Evolutionary conservation across 1,140 invertebrate genomes (phyloP), one percentile per base, ranked within the genome.

Genomic region (Doryteuthis pealeii): DNA sequence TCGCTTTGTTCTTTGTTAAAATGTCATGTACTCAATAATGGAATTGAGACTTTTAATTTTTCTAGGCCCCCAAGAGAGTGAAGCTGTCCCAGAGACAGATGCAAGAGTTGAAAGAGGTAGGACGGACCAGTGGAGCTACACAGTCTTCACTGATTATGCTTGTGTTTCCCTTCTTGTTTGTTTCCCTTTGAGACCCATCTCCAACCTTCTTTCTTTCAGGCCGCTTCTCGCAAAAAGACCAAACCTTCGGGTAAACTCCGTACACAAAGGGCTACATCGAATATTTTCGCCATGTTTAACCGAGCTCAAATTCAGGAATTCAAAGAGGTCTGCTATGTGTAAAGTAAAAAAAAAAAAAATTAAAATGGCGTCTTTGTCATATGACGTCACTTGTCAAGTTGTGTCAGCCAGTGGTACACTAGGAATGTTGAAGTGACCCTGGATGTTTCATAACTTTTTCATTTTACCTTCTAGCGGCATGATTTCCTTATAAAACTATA

Each of bases 241-340:
- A 65, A 71, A 12, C 65, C 33, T 40, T 40, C 35, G 32, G 69
- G 72, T 40, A 70, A 76, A 77, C 67, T 18, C 54, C 54, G 74
- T 62, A 78, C 79, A 40, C 75, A 81, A 62, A 49, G 81, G 73
- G 78, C 77, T n/a, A 81, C 78, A 28, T 81, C 76, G 32, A 77
- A 78, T 74, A 81, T 83, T 15, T 83, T 79, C 70, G 75, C 78
- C 62, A 73, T 82, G 68, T 84, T 81, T 66, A 72, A 73, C 32
- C 76, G 81, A 74, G 54, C n/a, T 62, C 76, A 79, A 69, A 79
- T 84, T 30, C 82, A 83, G 69, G 93, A 96, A 87, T 96, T 75
- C 93, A 95, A 92, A 94, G 94, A 93, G 80, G 79, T 81, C 45
- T 70, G 73, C 45, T 62, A 62, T 62, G 18, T 5, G 26, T 62